Evolutionary conservation across 2,113 vertebrate species (phyloP).

Genomic region (Brachypteracias leptosomus): DNA sequence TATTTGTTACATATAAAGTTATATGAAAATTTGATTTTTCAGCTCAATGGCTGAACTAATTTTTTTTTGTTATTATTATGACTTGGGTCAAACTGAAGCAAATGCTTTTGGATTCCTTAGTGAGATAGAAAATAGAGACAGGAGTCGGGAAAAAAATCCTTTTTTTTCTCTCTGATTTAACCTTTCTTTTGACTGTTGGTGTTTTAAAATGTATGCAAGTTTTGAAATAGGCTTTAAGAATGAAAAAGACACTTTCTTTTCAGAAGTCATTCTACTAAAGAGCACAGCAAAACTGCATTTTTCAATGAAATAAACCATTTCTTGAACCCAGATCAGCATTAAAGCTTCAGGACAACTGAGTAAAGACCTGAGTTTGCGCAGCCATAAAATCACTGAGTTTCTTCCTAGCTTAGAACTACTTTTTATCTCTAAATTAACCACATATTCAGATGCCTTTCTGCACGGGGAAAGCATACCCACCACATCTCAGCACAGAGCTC

Average conservation of each 20-base stretch:
- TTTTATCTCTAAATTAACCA: not conserved
- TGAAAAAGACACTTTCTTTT: not conserved
- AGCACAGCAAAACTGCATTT: not conserved
- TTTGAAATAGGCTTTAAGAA: not conserved
- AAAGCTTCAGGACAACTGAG: not conserved
- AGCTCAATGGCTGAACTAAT: not conserved
- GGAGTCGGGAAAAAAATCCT: not conserved
- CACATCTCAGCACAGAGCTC: not conserved
- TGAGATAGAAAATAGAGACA: not conserved
- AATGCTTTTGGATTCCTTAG: not conserved
- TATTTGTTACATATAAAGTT: not conserved
- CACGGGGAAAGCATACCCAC: rapidly evolving
- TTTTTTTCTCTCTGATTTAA: not conserved
- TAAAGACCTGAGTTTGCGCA: not conserved
- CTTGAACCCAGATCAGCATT: not conserved
- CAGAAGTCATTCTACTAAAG: not conserved
- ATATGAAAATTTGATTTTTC: not conserved
- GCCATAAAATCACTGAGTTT: not conserved
- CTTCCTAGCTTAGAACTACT: not conserved
- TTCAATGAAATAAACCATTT: not conserved
- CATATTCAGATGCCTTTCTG: not conserved
- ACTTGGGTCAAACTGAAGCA: not conserved
- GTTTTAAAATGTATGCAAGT: not conserved
- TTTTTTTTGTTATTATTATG: not conserved
- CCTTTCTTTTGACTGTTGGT: not conserved